Base-by-base conservation (phyloP, 2,888 invertebrate genomes). In the Vesta saturnalis region DNA sequence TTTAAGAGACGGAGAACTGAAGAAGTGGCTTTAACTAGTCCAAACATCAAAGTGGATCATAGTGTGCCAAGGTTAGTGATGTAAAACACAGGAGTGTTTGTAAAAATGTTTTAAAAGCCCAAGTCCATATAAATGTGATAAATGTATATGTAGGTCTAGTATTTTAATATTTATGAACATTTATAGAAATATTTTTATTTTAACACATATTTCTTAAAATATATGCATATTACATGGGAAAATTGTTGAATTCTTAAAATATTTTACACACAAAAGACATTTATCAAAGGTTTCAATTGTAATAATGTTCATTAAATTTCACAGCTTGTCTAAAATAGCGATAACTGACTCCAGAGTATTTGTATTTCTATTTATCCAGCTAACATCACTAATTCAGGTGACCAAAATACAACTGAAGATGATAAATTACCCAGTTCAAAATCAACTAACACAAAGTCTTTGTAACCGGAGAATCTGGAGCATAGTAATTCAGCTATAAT, bases 391-490 rank as follows among this genome's bases (percentile, higher is more conserved):
- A 15, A n/a, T 46, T 4, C 12, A 46, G 46, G 3, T 46, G 14
- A 46, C 12, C n/a, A n/a, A n/a, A n/a, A n/a, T n/a, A n/a, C n/a
- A n/a, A n/a, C n/a, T n/a, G n/a, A n/a, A n/a, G n/a, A 12, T 46
- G 46, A 46, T 46, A 15, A 46, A 46, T 46, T 46, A 46, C 46
- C 46, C 46, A 46, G 46, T 46, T 46, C 46, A 46, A 46, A 46
- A 46, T 10, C 46, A 46, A 46, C n/a, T 5, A 15, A 14, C 46
- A 15, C 46, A 4, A 46, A 46, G 15, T 14, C 46, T 46, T n/a
- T 46, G 15, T 8, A 46, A 46, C 46, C 46, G 8, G 46, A n/a
- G n/a, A n/a, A n/a, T n/a, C n/a, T 10, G 30, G 30, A 46, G 46
- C 46, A 46, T 8, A 15, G n/a, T 10, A 46, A 46, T 46, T 46